These are phyloP conservation scores for Etheostoma cragini DNA, from an alignment of 2,113 vertebrate species.

Conservation along the genomic window DNA sequence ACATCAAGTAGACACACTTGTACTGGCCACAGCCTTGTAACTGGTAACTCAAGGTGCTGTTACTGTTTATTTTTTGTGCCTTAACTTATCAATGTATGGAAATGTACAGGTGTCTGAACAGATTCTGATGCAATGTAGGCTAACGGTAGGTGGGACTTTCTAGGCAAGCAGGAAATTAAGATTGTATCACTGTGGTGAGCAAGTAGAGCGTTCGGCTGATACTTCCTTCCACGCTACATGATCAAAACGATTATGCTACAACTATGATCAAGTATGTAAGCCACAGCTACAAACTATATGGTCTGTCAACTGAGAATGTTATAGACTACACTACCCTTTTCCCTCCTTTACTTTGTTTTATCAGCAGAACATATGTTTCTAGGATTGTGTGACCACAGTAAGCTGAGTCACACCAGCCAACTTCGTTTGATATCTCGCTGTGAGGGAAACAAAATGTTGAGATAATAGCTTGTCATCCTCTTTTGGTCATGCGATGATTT, in stretches of 20 bases:
- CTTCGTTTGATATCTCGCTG: not conserved
- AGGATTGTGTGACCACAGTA: slow-evolving; percentile 15
- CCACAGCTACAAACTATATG: not conserved
- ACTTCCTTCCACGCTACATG: slow-evolving; percentile 1
- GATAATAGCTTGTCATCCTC: not conserved
- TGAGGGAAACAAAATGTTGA: not conserved
- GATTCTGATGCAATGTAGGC: slow-evolving; percentile 31
- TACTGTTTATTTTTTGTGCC: not conserved
- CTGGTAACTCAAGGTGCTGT: not conserved
- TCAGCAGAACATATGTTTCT: not conserved
- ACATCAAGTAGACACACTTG: not conserved
- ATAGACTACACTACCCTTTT: not conserved
- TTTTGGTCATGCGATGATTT: not conserved
- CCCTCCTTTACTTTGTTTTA: not conserved
- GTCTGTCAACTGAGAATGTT: not conserved
- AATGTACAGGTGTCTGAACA: not conserved
- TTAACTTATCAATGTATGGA: not conserved
- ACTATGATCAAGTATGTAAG: not conserved
- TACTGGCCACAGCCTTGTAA: no score
- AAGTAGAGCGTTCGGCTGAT: not conserved
- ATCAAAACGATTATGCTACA: not conserved
- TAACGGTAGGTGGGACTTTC: slow-evolving; percentile 28
- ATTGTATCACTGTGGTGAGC: slow-evolving; percentile 17
- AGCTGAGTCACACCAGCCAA: slow-evolving; percentile 21
- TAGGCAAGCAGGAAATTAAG: slow-evolving; percentile 63